phyloP scores from a whole-genome alignment of 2,797 vertebrate genomes.

The Thaleichthys pacificus region DNA sequence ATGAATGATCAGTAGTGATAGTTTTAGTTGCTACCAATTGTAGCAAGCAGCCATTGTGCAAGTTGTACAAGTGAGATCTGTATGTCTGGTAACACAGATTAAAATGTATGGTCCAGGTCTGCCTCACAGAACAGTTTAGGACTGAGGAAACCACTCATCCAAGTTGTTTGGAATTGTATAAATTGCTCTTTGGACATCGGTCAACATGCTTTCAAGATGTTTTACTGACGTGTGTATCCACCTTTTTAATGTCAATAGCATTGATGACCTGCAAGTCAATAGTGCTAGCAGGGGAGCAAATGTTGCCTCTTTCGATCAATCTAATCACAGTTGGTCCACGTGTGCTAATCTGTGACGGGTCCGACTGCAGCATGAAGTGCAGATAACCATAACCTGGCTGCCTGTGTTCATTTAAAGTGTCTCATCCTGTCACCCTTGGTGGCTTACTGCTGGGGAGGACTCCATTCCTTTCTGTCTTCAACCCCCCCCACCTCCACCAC shows the following conservation, averaged over 20 bases:
- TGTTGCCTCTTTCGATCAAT: slow-evolving; percentile 11
- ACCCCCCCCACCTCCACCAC: not conserved
- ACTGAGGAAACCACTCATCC: no score
- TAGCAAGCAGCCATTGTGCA: no score
- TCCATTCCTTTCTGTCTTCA: not conserved
- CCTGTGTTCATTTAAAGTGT: slow-evolving; percentile 53
- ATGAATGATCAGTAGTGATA: no score
- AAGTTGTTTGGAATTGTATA: no score
- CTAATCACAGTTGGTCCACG: slow-evolving; percentile 17
- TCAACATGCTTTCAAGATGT: not conserved
- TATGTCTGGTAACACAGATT: no score
- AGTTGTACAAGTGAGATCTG: no score
- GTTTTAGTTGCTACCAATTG: no score
- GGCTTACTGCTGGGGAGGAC: slow-evolving; percentile 2
- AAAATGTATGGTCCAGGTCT: no score
- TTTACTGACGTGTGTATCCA: not conserved
- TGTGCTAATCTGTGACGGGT: slow-evolving; percentile 30
- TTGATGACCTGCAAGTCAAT: slow-evolving; percentile 18
- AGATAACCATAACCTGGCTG: slow-evolving; percentile 31
- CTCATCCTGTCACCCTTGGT: slow-evolving; percentile 36
- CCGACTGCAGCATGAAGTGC: slow-evolving; percentile 31
- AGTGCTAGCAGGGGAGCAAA: not conserved
- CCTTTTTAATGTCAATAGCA: not conserved
- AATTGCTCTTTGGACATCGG: no score
- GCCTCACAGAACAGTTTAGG: no score